Conservation (phyloP, 2,888 invertebrate species). For the Cryptus viduatorius region DNA sequence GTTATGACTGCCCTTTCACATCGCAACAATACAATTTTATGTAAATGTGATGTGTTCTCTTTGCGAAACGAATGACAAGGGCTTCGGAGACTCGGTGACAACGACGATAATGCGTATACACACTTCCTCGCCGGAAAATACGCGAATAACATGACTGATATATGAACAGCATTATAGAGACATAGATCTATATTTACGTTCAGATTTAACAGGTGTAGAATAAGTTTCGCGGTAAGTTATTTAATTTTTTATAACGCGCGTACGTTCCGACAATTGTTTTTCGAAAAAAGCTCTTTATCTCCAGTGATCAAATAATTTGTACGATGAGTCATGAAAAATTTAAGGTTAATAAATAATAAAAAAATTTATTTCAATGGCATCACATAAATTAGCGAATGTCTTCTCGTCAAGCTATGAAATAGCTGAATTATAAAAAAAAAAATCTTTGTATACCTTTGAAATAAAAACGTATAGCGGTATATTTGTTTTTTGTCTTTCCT, state of each 20-base stretch:
- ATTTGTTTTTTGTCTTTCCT: too few species aligned
- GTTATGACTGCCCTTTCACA: slow-evolving; percentile 40
- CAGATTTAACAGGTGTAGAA: slow-evolving; percentile 7
- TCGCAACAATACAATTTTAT: not conserved
- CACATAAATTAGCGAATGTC: too few species aligned
- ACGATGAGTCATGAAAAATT: not conserved
- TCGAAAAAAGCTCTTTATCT: slow-evolving; percentile 3
- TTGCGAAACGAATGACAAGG: slow-evolving; percentile 32
- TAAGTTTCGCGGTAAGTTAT: slow-evolving; percentile 32
- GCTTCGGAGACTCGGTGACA: slow-evolving; percentile 6
- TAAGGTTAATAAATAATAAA: slow-evolving; percentile 2
- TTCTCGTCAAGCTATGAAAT: too few species aligned
- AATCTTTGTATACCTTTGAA: not conserved
- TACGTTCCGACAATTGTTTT: slow-evolving; percentile 22
- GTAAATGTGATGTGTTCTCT: slow-evolving; percentile 24
- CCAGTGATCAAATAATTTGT: slow-evolving; percentile 2
- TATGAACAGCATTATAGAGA: slow-evolving; percentile 49
- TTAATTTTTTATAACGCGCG: slow-evolving; percentile 16
- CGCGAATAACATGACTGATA: slow-evolving; percentile 49
- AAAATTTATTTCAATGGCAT: not conserved
- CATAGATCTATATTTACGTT: slow-evolving; percentile 29
- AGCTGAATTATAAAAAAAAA: not conserved
- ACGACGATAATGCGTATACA: slow-evolving; percentile 11
- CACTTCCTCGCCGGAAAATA: not conserved
- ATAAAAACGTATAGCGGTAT: too few species aligned